phyloP scores from a whole-genome alignment of 2,797 vertebrate species.

The Spinus pinus region DNA sequence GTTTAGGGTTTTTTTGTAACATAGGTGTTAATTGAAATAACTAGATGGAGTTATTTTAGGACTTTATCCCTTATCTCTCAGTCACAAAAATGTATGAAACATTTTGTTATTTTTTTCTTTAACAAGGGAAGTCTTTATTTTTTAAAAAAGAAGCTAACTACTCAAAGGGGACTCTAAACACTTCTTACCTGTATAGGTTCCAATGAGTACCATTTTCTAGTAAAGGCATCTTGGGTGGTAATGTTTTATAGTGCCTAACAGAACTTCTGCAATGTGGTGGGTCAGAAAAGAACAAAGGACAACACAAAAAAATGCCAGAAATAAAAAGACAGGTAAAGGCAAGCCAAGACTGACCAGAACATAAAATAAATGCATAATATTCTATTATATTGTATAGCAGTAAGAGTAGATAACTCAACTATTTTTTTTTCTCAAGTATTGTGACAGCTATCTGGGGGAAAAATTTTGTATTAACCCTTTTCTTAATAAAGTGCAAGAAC shows the following conservation, averaged over 20 bases:
- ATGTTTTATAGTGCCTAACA: slow-evolving; percentile 88
- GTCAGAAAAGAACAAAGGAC: slow-evolving; percentile 42
- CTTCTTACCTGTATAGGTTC: slow-evolving; percentile 91
- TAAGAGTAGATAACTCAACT: not conserved
- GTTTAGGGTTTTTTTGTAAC: not conserved
- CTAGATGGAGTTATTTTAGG: not conserved
- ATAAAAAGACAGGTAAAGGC: slow-evolving; percentile 58
- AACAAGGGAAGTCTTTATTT: not conserved
- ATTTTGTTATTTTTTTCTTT: not conserved
- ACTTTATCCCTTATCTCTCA: not conserved
- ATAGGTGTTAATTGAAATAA: not conserved
- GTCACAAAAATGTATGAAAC: not conserved
- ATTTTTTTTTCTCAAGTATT: not conserved
- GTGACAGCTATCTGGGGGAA: not conserved
- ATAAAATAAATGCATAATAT: not conserved
- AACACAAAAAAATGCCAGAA: slow-evolving; percentile 60
- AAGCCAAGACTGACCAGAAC: slow-evolving; percentile 26
- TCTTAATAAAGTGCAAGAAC: not conserved
- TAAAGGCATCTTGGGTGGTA: slow-evolving; percentile 93
- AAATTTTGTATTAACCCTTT: not conserved
- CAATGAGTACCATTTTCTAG: slow-evolving; percentile 90
- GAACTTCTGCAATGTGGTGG: slow-evolving; percentile 78
- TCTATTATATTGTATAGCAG: not conserved
- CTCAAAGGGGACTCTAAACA: slow-evolving; percentile 12
- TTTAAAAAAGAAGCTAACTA: not conserved